Base-by-base conservation (phyloP, 2,888 invertebrate genomes). In the Lasiommata megera region DNA sequence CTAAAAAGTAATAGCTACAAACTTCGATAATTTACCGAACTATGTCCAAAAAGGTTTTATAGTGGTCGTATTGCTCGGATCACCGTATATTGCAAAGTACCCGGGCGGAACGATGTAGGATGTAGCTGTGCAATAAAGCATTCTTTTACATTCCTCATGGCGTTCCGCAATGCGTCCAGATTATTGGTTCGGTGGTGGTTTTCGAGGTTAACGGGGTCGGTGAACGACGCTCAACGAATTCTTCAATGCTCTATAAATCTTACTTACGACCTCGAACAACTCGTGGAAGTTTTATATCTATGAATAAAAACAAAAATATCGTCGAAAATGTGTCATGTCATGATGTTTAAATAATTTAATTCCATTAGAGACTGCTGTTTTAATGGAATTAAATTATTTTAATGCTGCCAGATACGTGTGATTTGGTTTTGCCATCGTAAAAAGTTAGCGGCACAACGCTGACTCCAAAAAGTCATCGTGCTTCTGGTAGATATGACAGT, bases 161-260 rank as follows among this genome's bases (percentile, higher is more conserved):
- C 71, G 73, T 80, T 79, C 79, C 79, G 77, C 79, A 77, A 79
- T 77, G 77, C 76, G 66, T 70, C 73, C 69, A 70, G 69, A 74
- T 77, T 77, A 76, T 76, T 73, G 76, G 71, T 67, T 72, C 74
- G 72, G 36, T 36, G 43, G 37, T 75, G 41, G 41, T 52, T 77
- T 77, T 71, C 69, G 73, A 75, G 74, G 70, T 72, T 62, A 62
- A 48, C 60, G 63, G 72, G 74, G 74, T 74, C 72, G 64, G 65
- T 71, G 70, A 67, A 71, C 76, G 76, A 74, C 72, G 73, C 73
- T 70, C 62, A 56, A 43, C 70, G 64, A 65, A 66, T 34, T 53
- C 16, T 31, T 36, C 31, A 11, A 14, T 11, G 6, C 47, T 12
- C 12, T 40, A 38, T 28, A 53, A 28, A 34, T 18, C 34, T 55